Evolutionary conservation across 2,797 vertebrate species (phyloP).

Genomic region (Hozukius guyotensis): DNA sequence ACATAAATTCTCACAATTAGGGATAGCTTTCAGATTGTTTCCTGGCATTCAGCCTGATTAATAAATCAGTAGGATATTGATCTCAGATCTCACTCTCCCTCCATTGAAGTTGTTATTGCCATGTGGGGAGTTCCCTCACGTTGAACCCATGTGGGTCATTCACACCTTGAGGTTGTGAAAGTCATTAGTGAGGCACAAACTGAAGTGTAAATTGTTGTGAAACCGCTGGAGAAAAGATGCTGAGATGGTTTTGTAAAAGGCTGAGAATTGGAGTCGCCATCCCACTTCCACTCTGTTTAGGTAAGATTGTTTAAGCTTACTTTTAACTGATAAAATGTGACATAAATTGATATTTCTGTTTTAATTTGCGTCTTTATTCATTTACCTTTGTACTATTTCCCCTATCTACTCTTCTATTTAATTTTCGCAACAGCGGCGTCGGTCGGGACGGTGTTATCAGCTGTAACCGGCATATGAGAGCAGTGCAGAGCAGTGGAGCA

Average conservation of each 20-base stretch:
- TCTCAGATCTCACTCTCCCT: neutral
- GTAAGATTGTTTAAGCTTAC: neutral
- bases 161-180: conserved; percentile 8
- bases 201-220: neutral
- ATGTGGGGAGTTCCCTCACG: neutral
- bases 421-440: too few species aligned
- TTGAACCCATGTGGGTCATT: neutral
- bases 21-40: neutral
- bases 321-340: neutral
- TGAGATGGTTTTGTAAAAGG: neutral
- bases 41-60: neutral
- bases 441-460: too few species aligned
- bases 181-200: conserved; percentile 6
- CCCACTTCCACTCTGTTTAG: neutral
- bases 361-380: too few species aligned
- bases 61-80: conserved; percentile 3
- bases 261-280: too few species aligned
- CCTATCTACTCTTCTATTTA: too few species aligned
- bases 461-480: too few species aligned
- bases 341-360: too few species aligned
- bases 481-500: too few species aligned
- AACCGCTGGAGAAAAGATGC: neutral
- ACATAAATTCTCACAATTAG: neutral
- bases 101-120: neutral
- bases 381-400: too few species aligned